Conservation (phyloP, 2,797 vertebrate species). For the Propithecus perrieri region DNA sequence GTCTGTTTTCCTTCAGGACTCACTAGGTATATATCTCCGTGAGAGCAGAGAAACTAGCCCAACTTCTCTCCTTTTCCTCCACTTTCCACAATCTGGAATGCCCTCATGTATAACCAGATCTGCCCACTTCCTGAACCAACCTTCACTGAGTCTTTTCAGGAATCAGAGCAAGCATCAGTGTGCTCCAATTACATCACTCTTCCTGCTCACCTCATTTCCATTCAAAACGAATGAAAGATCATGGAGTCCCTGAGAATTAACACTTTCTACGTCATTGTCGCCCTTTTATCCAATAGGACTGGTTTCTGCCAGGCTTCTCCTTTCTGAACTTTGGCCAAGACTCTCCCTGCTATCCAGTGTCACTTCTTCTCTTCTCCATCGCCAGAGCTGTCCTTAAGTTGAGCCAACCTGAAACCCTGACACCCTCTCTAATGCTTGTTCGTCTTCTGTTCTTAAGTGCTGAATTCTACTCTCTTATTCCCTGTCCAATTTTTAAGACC, state of each 20-base stretch:
- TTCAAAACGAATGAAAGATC: not conserved
- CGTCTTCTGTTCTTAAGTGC: not conserved
- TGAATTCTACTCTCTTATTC: not conserved
- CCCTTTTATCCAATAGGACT: not conserved
- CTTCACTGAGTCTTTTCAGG: not conserved
- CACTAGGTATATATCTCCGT: not conserved
- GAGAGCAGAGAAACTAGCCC: not conserved
- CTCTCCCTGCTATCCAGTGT: not conserved
- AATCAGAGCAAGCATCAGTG: not conserved
- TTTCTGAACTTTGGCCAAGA: not conserved
- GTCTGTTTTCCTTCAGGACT: not conserved
- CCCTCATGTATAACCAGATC: not conserved
- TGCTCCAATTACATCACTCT: not conserved
- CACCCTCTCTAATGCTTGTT: not conserved
- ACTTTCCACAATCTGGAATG: not conserved
- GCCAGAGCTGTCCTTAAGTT: not conserved
- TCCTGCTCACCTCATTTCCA: not conserved
- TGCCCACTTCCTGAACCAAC: not conserved
- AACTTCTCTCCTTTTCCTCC: not conserved
- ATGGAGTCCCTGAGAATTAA: not conserved
- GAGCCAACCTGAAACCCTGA: not conserved
- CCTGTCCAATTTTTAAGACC: not conserved
- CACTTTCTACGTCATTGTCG: not conserved
- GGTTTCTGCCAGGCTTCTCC: not conserved
- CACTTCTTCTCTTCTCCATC: not conserved